phyloP scores from a whole-genome alignment of 1,140 invertebrate genomes.

The Cyclargus thomasi region DNA sequence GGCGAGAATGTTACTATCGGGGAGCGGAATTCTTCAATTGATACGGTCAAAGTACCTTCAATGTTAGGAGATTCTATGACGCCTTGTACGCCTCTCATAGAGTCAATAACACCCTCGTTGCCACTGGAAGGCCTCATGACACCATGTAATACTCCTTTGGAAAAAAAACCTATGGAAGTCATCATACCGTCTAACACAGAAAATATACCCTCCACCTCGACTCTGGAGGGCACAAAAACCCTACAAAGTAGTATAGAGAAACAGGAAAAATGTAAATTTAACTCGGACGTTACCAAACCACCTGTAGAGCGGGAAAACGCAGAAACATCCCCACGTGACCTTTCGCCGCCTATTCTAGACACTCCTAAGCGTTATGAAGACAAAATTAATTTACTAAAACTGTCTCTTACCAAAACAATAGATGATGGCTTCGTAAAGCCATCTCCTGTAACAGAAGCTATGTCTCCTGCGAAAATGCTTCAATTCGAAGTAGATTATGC shows the following conservation, averaged over 20 bases:
- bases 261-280: neutral
- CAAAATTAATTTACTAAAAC: constrained; percentile 42
- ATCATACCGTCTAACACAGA: neutral
- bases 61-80: constrained; percentile 17
- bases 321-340: constrained; percentile 24
- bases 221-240: neutral
- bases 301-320: constrained; percentile 14
- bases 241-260: neutral
- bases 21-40: constrained; percentile 23
- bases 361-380: constrained; percentile 41
- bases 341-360: constrained; percentile 41
- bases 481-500: constrained; percentile 57
- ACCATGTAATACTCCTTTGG: neutral
- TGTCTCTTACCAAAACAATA: constrained; percentile 48
- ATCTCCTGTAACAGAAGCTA: constrained; percentile 49
- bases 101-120: constrained; percentile 28
- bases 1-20: constrained; percentile 59
- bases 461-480: constrained; percentile 65
- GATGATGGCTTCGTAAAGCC: constrained; percentile 59
- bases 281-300: constrained; percentile 5
- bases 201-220: neutral
- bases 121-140: constrained; percentile 21
- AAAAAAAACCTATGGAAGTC: neutral
- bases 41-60: neutral
- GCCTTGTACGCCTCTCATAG: constrained; percentile 18